Base-by-base conservation (phyloP, 2,797 vertebrate genomes). In the Ispidina picta region DNA sequence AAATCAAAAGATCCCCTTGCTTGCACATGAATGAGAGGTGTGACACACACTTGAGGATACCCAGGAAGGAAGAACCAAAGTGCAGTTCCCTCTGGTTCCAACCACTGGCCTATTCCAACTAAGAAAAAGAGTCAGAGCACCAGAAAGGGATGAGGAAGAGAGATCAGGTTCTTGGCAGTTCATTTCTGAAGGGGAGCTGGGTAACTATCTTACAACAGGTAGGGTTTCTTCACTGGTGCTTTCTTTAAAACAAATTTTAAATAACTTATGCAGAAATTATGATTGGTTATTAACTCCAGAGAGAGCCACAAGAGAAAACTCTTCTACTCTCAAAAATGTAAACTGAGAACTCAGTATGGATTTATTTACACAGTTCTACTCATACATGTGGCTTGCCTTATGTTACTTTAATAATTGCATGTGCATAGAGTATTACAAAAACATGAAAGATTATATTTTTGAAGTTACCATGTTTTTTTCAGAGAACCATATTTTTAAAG, bases 391-490 rank as follows among this genome's bases (percentile, higher is more conserved):
- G 39, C 82, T 71, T 68, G 20, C 35, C n/a, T 49, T 56, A n/a
- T 77, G 68, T 73, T 65, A 86, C 80, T 85, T 90, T 87, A 90
- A 59, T 33, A 90, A 44, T 29, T 89, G 25, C 25, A 48, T 93
- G 58, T 81, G 64, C 58, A 75, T 70, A 94, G 49, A 82, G 6
- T 60, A 78, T 92, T 85, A 76, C 52, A 90, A 83, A 94, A 86
- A 31, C 79, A 78, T 78, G 60, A 94, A 71, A 62, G 12, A 71
- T 29, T 52, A 28, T 41, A 35, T 88, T 91, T 92, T 89, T 88
- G 20, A 90, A 77, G 37, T 86, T 49, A 33, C 31, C 15, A 28
- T 63, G 13, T 80, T 92, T 85, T 77, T 89, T 83, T 63, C 66
- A 77, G 71, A 90, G 37, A 14, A 83, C 12, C 3, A 2, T 69